phyloP scores from a whole-genome alignment of 2,888 invertebrate genomes.

The Tetanocera ferruginea region DNA sequence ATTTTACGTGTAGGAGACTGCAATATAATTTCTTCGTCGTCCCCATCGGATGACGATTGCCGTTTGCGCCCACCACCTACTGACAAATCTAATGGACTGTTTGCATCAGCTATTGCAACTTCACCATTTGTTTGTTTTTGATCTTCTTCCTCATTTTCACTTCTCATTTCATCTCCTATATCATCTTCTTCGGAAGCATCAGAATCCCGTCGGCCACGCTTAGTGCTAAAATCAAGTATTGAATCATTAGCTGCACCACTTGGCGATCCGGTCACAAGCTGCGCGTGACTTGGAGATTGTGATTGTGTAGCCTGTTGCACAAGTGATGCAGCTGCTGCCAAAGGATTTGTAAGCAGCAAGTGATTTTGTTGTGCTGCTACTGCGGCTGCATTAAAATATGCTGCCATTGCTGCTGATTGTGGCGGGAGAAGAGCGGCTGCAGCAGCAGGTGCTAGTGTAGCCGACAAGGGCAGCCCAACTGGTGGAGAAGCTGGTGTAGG shows the following conservation, averaged over 20 bases:
- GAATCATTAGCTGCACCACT: slow-evolving; percentile 72
- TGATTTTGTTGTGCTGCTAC: slow-evolving; percentile 83
- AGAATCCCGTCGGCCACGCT: slow-evolving; percentile 73
- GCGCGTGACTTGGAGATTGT: slow-evolving; percentile 34
- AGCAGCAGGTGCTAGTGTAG: slow-evolving; percentile 78
- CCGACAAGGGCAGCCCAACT: slow-evolving; percentile 76
- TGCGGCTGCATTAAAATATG: slow-evolving; percentile 80
- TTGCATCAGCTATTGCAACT: slow-evolving; percentile 57
- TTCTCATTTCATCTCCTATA: slow-evolving; percentile 41
- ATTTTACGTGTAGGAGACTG: slow-evolving; percentile 73
- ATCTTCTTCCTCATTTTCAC: slow-evolving; percentile 5
- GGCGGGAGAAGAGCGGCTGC: slow-evolving; percentile 79
- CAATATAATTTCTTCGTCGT: slow-evolving; percentile 74
- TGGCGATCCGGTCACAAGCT: not conserved
- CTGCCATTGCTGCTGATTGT: slow-evolving; percentile 86
- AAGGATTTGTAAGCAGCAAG: slow-evolving; percentile 81
- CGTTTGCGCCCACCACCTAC: slow-evolving; percentile 81
- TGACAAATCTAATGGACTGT: slow-evolving; percentile 83
- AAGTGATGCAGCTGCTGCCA: slow-evolving; percentile 79
- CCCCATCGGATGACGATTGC: slow-evolving; percentile 72
- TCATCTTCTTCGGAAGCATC: slow-evolving; percentile 68
- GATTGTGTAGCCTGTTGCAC: slow-evolving; percentile 63
- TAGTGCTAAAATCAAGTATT: slow-evolving; percentile 86
- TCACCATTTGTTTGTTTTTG: not conserved
- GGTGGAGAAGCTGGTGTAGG: slow-evolving; percentile 75